Evolutionary conservation across 2,113 vertebrate genomes (phyloP).

Genomic region (Gallinago jamesoni): DNA sequence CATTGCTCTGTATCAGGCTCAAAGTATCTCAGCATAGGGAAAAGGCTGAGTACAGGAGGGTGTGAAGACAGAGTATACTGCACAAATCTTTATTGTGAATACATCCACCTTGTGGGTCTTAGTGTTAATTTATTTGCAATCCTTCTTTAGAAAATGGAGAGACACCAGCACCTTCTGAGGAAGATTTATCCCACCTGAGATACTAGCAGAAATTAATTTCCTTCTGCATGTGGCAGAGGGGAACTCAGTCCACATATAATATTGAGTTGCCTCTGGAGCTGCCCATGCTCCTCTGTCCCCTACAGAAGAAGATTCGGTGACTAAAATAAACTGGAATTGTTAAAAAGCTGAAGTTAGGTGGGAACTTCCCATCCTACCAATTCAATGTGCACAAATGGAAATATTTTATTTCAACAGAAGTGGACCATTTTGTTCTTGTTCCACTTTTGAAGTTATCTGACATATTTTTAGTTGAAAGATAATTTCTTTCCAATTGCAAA

Average conservation of each 20-base stretch:
- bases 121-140: not conserved
- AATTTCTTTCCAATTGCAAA: not conserved
- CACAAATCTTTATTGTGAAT: not conserved
- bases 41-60: not conserved
- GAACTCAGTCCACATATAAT: not conserved
- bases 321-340: not conserved
- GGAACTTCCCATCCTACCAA: not conserved
- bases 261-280: not conserved
- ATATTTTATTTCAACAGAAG: not conserved
- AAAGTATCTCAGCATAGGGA: not conserved
- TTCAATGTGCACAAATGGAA: not conserved
- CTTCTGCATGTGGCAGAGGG: not conserved
- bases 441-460: not conserved
- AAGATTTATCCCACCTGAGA: not conserved
- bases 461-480: not conserved
- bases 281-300: not conserved
- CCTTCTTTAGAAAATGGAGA: not conserved
- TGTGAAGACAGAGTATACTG: not conserved
- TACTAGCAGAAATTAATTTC: not conserved
- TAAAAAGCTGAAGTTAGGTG: not conserved
- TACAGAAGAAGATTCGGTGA: not conserved
- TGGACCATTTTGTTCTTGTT: not conserved
- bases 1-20: not conserved
- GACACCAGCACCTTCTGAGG: not conserved
- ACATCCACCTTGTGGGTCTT: not conserved